Evolutionary conservation across 30 jellyfish, hydroid and myxozoan species (phyloP), one percentile per base, ranked within the genome.

Genomic region (Chironex yamaguchii): DNA sequence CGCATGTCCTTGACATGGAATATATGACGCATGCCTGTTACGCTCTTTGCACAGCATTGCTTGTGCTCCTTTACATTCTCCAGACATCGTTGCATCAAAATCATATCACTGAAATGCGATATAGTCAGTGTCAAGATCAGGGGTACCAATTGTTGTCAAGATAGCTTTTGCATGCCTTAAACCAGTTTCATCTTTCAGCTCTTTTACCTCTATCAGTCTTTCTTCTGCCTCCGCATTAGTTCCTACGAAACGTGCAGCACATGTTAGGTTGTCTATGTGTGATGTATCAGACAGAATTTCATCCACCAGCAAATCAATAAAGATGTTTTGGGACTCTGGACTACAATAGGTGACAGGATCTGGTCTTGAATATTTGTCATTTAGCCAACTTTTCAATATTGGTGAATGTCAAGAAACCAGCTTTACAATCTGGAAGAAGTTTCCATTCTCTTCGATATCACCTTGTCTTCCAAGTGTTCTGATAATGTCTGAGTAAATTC

Each of bases 381-480:
- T 22, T 6, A 74, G 79, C 87, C 79, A 74, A 9, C 4, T 17
- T 30, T 32, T 74, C 52, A 74, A 2, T 3, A 27, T 79, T 6
- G 79, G 82, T 53, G 67, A 76, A 32, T 76, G 89, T 65, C 84
- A 51, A 51, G 89, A 36, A 4, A 52, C 12, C n/a, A 76, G 79
- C 20, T 22, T 1, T 2, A 52, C 84, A 3, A 51, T 76, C 66
- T 76, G 89, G 20, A 65, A 64, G 42, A 76, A 51, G 31, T 76
- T 76, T 14, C 89, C 84, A 29, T 53, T 81, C 31, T 54, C 65
- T 2, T 76, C 89, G 1, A 11, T 23, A 26, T 51, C 66, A 1
- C 89, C 84, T n/a, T 76, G 89, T 22, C 89, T 67, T 24, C 34
- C 89, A 76, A 76, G 89, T 22, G 22, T 28, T 20, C 29, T 25